Percentiles rank a stretch among this genome's conserved stretches.
Evolutionary conservation across 2,797 vertebrate species (phyloP).

Genomic region (Artibeus lituratus): DNA sequence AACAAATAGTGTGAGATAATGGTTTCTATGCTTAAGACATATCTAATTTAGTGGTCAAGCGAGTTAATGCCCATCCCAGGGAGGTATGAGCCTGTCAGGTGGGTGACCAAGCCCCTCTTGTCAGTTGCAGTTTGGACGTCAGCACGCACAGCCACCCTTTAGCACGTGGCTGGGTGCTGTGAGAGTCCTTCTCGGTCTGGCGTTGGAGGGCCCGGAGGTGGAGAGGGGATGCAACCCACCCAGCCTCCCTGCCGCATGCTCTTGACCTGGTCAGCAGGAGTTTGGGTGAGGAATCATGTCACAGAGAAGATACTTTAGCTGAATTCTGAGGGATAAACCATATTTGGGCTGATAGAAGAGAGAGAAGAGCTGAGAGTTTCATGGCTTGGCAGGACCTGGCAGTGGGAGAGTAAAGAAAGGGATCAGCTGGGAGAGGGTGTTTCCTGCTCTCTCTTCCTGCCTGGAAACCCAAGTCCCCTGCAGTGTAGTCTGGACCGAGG

Average conservation of each 20-base stretch:
- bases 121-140: background rate
- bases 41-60: background rate
- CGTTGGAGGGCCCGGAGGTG: background rate
- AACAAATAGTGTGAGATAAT: background rate
- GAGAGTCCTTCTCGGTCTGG: background rate
- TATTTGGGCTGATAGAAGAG: background rate
- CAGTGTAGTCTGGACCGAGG: background rate
- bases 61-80: background rate
- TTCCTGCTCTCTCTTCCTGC: background rate
- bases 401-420: background rate
- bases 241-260: background rate
- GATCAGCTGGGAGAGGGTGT: background rate
- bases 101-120: background rate
- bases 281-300: background rate
- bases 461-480: rapidly evolving
- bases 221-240: background rate
- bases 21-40: background rate
- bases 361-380: background rate
- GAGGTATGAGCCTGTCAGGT: background rate
- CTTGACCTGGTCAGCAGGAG: background rate
- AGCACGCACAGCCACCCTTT: rapidly evolving
- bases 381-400: background rate
- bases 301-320: background rate
- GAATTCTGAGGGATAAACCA: background rate
- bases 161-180: background rate